Evolutionary conservation across 1,140 invertebrate genomes (phyloP).

Genomic region (Ceratina australensis): DNA sequence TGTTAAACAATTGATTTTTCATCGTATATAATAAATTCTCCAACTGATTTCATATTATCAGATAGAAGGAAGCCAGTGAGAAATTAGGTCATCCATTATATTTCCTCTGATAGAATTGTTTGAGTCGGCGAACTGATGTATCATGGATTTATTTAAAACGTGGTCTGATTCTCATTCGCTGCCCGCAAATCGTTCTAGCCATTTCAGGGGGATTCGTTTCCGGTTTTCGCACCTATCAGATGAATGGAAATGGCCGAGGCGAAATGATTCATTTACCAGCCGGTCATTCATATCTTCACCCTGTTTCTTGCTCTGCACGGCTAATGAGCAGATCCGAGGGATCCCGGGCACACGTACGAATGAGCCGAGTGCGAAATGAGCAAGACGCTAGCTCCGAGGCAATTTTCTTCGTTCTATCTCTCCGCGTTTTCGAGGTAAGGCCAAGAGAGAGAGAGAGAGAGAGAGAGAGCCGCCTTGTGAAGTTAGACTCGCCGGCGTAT

Average conservation of each 20-base stretch:
- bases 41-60: too few relatives aligned
- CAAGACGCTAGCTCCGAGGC: slow-evolving; percentile 55
- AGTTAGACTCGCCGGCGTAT: slow-evolving; percentile 45
- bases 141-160: too few relatives aligned
- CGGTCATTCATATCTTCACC: slow-evolving; percentile 41
- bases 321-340: slow-evolving; percentile 51
- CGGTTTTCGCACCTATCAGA: slow-evolving; percentile 23
- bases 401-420: slow-evolving; percentile 57
- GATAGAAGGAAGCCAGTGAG: too few relatives aligned
- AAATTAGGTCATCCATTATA: too few relatives aligned
- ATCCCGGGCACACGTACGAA: slow-evolving; percentile 43
- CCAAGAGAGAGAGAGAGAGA: too few relatives aligned
- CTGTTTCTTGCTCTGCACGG: slow-evolving; percentile 26
- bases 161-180: not conserved
- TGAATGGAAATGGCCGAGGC: slow-evolving; percentile 45
- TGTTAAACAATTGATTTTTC: too few relatives aligned
- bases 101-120: too few relatives aligned
- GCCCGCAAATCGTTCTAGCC: not conserved
- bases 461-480: not conserved
- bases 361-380: slow-evolving; percentile 59
- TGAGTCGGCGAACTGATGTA: too few relatives aligned
- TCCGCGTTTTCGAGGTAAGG: not conserved
- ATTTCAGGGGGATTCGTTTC: not conserved
- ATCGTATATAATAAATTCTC: too few relatives aligned
- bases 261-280: slow-evolving; percentile 51